These are phyloP conservation scores for Troilus luridus DNA, from an alignment of 2,888 invertebrate species.

Conservation along the genomic window DNA sequence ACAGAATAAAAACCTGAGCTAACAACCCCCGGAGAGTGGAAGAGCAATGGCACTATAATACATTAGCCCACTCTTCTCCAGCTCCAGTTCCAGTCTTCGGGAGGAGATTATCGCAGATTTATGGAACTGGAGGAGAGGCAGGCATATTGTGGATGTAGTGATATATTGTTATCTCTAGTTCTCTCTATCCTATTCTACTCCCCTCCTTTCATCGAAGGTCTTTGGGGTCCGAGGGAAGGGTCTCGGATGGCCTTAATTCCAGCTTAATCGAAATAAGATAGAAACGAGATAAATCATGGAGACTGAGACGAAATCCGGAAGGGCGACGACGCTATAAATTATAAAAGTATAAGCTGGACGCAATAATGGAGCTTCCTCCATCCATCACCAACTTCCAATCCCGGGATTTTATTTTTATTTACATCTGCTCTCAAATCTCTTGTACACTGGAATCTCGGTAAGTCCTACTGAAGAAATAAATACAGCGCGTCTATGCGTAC, in stretches of 20 bases:
- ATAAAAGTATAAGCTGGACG: not conserved
- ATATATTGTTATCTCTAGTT: not conserved
- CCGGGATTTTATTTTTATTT: no score
- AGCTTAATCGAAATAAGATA: not conserved
- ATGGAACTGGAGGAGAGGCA: slow-evolving; percentile 15
- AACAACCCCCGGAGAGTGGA: not conserved
- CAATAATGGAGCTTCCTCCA: not conserved
- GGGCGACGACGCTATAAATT: not conserved
- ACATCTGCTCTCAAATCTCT: no score
- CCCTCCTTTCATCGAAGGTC: not conserved
- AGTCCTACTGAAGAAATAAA: no score
- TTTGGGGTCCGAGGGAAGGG: not conserved
- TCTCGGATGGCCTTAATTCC: not conserved
- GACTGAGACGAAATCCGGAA: not conserved
- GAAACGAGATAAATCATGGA: not conserved
- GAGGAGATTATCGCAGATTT: slow-evolving; percentile 35
- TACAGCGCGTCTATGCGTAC: no score
- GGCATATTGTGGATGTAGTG: not conserved
- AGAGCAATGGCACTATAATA: slow-evolving; percentile 44
- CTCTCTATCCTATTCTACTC: not conserved
- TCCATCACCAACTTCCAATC: no score
- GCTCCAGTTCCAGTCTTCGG: not conserved
- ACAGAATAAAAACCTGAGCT: not conserved
- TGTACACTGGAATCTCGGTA: no score
- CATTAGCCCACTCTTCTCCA: slow-evolving; percentile 6